Conservation (phyloP, 2,888 invertebrate genomes). For the Callinectes sapidus region DNA sequence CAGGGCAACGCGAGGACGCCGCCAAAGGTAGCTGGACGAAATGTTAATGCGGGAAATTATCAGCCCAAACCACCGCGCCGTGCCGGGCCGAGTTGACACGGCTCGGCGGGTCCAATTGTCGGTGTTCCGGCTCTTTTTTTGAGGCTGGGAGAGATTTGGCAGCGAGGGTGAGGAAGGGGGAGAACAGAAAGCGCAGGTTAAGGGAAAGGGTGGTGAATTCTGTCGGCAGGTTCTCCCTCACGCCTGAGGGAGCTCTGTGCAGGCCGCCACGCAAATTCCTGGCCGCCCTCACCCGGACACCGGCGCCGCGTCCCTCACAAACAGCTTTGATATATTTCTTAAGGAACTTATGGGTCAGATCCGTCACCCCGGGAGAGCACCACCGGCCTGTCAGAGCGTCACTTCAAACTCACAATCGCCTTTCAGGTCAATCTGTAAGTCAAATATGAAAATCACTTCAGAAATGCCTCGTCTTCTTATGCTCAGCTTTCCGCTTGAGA, state of each 20-base stretch:
- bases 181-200: not conserved
- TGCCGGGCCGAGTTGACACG: constrained; percentile 4
- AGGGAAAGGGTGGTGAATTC: not conserved
- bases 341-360: constrained; percentile 3
- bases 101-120: constrained; percentile 26
- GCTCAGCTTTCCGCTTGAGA: not conserved
- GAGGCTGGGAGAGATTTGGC: not conserved
- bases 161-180: not conserved
- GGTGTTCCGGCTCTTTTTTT: constrained; percentile 28
- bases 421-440: constrained; percentile 12
- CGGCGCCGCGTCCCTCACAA: constrained; percentile 22
- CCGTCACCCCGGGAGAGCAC: constrained; percentile 18
- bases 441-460: constrained; percentile 24
- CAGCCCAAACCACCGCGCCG: constrained; percentile 29
- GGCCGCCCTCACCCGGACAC: constrained; percentile 33
- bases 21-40: constrained; percentile 26
- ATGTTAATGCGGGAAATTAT: constrained; percentile 36
- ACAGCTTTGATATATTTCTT: constrained; percentile 18
- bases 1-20: not conserved
- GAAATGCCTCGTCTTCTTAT: not conserved
- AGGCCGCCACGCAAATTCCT: constrained; percentile 7
- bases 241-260: constrained; percentile 25
- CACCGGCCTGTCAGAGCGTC: not conserved
- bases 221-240: not conserved
- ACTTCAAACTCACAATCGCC: constrained; percentile 30